Evolutionary conservation across 2,113 vertebrate species (phyloP).

Genomic region (Xiphophorus hellerii): DNA sequence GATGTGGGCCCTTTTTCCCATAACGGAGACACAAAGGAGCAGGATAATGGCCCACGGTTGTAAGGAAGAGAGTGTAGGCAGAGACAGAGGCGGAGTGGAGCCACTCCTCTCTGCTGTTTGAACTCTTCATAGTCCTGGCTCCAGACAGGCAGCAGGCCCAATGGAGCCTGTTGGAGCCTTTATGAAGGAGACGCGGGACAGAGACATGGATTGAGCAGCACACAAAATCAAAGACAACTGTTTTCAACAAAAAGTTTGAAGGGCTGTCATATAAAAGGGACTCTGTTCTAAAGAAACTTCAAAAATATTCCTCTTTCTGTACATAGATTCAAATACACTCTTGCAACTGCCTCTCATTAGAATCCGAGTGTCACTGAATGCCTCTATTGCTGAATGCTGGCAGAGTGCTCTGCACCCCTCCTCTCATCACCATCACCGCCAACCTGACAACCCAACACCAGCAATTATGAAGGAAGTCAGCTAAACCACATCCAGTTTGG

Average conservation of each 20-base stretch:
- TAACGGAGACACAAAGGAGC: constrained; percentile 80
- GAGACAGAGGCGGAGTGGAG: constrained; percentile 71
- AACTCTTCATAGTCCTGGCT: constrained; percentile 77
- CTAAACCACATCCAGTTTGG: constrained; percentile 81
- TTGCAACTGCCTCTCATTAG: constrained; percentile 54
- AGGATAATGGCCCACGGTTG: constrained; percentile 78
- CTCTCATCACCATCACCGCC: constrained; percentile 61
- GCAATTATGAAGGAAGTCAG: constrained; percentile 83
- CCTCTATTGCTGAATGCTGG: constrained; percentile 72
- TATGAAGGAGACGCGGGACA: constrained; percentile 59
- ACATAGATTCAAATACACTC: constrained; percentile 15
- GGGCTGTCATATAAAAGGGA: constrained; percentile 11
- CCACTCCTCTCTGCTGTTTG: constrained; percentile 75
- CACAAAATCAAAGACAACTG: constrained; percentile 19
- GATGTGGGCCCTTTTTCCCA: constrained; percentile 82
- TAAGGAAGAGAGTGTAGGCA: constrained; percentile 65
- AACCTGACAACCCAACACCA: constrained; percentile 81
- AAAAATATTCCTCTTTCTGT: constrained; percentile 5
- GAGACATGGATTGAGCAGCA: constrained; percentile 51
- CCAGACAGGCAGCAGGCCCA: constrained; percentile 71
- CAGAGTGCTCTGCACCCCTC: constrained; percentile 46
- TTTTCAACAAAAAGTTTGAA: constrained; percentile 30
- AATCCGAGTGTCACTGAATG: constrained; percentile 64
- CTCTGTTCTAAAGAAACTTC: constrained; percentile 10
- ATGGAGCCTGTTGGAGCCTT: constrained; percentile 65